Base-by-base conservation (phyloP, 1,140 invertebrate species). In the Epicauta chinensis region DNA sequence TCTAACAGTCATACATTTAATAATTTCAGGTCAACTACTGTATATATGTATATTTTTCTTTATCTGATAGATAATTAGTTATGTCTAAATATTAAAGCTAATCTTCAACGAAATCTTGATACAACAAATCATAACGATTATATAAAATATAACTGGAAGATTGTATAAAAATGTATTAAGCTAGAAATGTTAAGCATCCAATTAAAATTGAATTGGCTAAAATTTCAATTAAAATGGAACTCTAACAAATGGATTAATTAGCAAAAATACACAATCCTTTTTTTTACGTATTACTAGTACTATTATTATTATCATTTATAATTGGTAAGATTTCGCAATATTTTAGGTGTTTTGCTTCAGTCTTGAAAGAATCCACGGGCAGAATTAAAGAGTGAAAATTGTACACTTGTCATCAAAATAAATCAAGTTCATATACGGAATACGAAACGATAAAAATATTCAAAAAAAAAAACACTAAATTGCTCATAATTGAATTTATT, bases 301-400 rank as follows among this genome's bases (percentile, higher is more conserved):
- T 23, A 3, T 4, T 23, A 23, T 23, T 23, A 23, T 23, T 23
- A 23, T 23, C 17, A 23, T 23, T 7, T 23, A 23, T 3, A 23
- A 23, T 23, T 23, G 3, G 17, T 23, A 23, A 4, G 3, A 1
- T 23, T 23, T 23, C 17, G 3, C 17, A 23, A 23, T 23, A 7
- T 47, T 37, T 47, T 47, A 47, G 45, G 45, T 47, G 45, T 47
- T 47, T 47, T 38, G 45, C 45, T 13, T 47, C 45, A 47, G 45
- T 47, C 45, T 47, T 47, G 45, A 47, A 47, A 34, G 45, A 47
- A 47, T 17, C 3, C 7, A 23, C 17, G 17, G 7, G 7, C 17
- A 23, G 17, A 23, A 17, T 34, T 12, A 34, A 45, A 45, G 13
- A n/a, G n/a, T 17, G 11, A 37, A 47, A 47, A 31, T 15, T 13